Evolutionary conservation across 2,113 vertebrate species (phyloP).

Genomic region (Sceloporus tristichus): DNA sequence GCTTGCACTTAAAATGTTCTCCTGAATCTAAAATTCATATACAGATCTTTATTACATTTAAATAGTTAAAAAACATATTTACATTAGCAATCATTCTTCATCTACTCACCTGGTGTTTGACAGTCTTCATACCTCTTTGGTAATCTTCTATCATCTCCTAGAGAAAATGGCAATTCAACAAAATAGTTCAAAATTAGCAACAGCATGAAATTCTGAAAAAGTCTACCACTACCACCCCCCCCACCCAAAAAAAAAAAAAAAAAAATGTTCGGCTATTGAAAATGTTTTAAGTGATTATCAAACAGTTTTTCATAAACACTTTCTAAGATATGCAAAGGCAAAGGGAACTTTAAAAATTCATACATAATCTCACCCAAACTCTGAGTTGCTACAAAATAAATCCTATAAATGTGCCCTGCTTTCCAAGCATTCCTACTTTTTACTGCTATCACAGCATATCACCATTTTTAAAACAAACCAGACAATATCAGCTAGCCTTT

Average conservation of each 20-base stretch:
- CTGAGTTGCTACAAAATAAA: neutral
- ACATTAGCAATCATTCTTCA: neutral
- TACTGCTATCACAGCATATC: neutral
- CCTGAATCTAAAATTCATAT: conserved; percentile 25
- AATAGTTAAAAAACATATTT: conserved; percentile 12
- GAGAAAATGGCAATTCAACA: conserved; percentile 52
- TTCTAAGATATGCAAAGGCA: neutral
- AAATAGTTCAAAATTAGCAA: conserved; percentile 59
- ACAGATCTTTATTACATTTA: neutral
- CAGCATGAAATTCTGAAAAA: conserved; percentile 43
- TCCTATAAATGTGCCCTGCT: neutral
- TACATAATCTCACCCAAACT: neutral
- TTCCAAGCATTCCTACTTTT: neutral
- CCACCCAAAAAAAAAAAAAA: neutral
- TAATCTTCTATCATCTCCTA: conserved; percentile 83
- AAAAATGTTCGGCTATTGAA: conserved; percentile 1
- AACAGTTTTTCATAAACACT: neutral
- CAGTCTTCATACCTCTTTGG: conserved; percentile 82
- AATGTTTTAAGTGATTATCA: neutral
- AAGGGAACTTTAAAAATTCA: neutral
- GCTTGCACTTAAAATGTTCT: too few species aligned
- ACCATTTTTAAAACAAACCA: neutral
- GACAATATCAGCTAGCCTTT: neutral
- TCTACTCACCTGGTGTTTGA: conserved; percentile 79
- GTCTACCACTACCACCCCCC: neutral